Conservation (phyloP, 1,140 invertebrate species). For the Scaptomyza hsui region DNA sequence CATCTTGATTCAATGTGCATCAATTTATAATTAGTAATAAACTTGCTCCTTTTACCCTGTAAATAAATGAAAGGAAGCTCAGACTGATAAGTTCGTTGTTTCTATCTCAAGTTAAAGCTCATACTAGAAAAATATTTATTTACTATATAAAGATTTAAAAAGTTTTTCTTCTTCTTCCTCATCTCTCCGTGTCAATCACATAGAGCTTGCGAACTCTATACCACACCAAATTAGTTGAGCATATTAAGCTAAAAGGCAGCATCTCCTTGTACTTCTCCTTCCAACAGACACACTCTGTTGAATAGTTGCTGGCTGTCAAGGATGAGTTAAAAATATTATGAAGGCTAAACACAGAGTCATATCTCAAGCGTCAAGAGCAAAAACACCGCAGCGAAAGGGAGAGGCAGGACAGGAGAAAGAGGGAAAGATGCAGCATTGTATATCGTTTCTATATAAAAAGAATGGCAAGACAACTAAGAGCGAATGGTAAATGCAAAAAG, state of each 20-base stretch:
- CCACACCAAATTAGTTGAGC: too few species aligned
- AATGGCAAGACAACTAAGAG: slow-evolving; percentile 26
- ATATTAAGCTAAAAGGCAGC: too few species aligned
- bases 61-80: too few species aligned
- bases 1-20: background rate
- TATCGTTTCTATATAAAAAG: slow-evolving; percentile 60
- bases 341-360: slow-evolving; percentile 65
- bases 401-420: slow-evolving; percentile 6
- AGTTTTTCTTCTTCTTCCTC: too few species aligned
- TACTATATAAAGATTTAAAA: too few species aligned
- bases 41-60: background rate
- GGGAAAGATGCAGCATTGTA: slow-evolving; percentile 34
- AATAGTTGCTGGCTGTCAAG: slow-evolving; percentile 5
- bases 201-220: too few species aligned
- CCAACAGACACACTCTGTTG: background rate
- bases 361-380: slow-evolving; percentile 19
- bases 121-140: too few species aligned
- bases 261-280: too few species aligned
- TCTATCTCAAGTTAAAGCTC: too few species aligned
- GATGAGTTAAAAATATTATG: slow-evolving; percentile 42
- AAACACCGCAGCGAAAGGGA: background rate
- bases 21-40: background rate
- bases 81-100: too few species aligned
- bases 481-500: too few species aligned
- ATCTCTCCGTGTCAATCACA: too few species aligned